A percentile compares a stretch with the other conserved stretches of the same genome.
These are phyloP conservation scores for Drosophila nannoptera DNA, from an alignment of 1,140 invertebrate genomes.

Conservation along the genomic window DNA sequence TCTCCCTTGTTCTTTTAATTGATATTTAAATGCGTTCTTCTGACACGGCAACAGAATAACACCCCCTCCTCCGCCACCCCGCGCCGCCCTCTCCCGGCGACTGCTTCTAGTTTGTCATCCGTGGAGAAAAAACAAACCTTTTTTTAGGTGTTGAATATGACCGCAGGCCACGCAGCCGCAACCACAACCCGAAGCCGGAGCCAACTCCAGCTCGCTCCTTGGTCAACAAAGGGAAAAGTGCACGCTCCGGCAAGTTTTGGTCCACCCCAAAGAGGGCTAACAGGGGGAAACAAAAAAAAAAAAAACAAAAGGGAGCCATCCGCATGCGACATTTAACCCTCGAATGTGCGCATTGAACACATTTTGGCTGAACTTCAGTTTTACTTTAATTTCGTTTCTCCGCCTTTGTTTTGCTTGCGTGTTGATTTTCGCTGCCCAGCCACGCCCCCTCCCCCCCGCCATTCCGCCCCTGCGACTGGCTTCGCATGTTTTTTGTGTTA, in stretches of 20 bases:
- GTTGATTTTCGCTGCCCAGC: conserved; percentile 69
- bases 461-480: conserved; percentile 1
- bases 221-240: conserved; percentile 42
- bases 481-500: conserved; percentile 45
- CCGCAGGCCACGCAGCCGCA: conserved; percentile 63
- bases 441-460: conserved; percentile 48
- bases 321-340: conserved; percentile 75
- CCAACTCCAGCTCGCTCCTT: conserved; percentile 28
- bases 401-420: conserved; percentile 51
- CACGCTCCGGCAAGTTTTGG: conserved; percentile 66
- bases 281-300: neutral
- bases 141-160: conserved; percentile 74
- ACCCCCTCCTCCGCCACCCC: neutral
- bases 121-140: conserved; percentile 52
- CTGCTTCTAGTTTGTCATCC: conserved; percentile 28
- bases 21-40: neutral
- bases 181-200: conserved; percentile 21
- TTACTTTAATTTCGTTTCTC: conserved; percentile 25
- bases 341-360: conserved; percentile 60
- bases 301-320: conserved; percentile 15
- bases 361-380: conserved; percentile 44
- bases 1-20: conserved; percentile 6
- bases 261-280: conserved; percentile 10
- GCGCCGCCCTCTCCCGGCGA: neutral
- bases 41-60: conserved; percentile 2